Evolutionary conservation across 2,888 invertebrate genomes (phyloP).

Genomic region (Mesorhabditis sp.): DNA sequence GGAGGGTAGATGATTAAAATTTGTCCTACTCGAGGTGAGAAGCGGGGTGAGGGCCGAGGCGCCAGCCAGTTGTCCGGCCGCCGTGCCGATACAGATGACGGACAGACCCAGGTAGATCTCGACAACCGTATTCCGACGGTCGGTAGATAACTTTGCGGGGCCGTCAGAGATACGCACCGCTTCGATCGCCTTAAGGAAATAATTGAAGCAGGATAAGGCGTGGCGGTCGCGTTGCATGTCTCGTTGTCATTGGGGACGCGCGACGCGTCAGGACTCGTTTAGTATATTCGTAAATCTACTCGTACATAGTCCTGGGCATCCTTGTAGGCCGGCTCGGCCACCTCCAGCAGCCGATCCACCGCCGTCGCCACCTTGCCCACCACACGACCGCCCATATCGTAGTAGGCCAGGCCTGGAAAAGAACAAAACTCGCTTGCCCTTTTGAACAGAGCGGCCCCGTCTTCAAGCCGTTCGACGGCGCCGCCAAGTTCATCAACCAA

Average conservation of each 20-base stretch:
- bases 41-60: slow-evolving; percentile 26
- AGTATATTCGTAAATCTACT: background rate
- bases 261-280: background rate
- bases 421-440: background rate
- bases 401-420: slow-evolving; percentile 2
- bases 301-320: slow-evolving; percentile 35
- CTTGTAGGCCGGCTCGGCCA: slow-evolving; percentile 30
- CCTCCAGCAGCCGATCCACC: slow-evolving; percentile 23
- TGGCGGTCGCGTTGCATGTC: too few relatives aligned
- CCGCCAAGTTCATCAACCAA: background rate
- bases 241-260: background rate
- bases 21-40: slow-evolving; percentile 10
- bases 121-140: slow-evolving; percentile 34
- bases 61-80: slow-evolving; percentile 37
- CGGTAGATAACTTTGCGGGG: slow-evolving; percentile 28
- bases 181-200: slow-evolving; percentile 6
- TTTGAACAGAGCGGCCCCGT: too few relatives aligned
- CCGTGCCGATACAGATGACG: slow-evolving; percentile 34
- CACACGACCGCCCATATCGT: background rate
- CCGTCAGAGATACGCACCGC: slow-evolving; percentile 20
- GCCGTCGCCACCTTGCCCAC: slow-evolving; percentile 17
- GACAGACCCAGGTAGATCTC: slow-evolving; percentile 41
- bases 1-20: background rate
- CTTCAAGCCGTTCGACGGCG: too few relatives aligned
- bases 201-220: background rate